A percentile compares a stretch with the other conserved stretches of the same genome.
Evolutionary conservation across 2,113 vertebrate species (phyloP).

Genomic region (Caranx ignobilis): DNA sequence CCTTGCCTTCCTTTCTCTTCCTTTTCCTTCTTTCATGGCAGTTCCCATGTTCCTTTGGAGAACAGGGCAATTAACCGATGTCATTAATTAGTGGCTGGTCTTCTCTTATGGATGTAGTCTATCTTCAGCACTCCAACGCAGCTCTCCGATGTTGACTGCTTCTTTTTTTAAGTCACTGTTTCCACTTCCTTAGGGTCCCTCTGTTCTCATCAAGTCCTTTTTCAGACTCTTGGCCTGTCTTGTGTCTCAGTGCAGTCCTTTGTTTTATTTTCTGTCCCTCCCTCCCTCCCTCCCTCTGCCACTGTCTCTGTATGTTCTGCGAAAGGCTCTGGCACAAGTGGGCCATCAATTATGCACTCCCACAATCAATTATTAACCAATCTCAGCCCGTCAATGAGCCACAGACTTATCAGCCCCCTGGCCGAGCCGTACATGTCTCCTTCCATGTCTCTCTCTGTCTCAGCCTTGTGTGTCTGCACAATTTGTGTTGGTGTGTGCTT

Average conservation of each 20-base stretch:
- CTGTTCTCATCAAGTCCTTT: conserved; percentile 11
- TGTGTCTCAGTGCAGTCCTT: background rate
- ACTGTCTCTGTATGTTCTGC: conserved; percentile 62
- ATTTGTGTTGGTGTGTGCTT: conserved; percentile 44
- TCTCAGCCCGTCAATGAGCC: conserved; percentile 67
- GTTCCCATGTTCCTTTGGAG: conserved; percentile 56
- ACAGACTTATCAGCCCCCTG: conserved; percentile 73
- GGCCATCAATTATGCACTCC: conserved; percentile 80
- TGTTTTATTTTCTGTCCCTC: conserved; percentile 10
- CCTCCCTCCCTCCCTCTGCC: conserved; percentile 1
- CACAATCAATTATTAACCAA: conserved; percentile 83
- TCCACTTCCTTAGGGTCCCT: conserved; percentile 17
- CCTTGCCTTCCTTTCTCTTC: background rate
- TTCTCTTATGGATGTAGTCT: conserved; percentile 51
- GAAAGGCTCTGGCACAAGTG: conserved; percentile 75
- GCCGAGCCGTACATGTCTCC: conserved; percentile 59
- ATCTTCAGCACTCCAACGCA: conserved; percentile 42
- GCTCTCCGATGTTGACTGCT: conserved; percentile 11
- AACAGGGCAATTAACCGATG: conserved; percentile 72
- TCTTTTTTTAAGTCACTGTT: conserved; percentile 32
- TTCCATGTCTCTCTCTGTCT: conserved; percentile 50
- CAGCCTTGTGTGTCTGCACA: conserved; percentile 30
- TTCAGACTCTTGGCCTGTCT: background rate
- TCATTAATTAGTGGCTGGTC: conserved; percentile 74
- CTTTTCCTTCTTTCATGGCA: conserved; percentile 35